Evolutionary conservation across 2,797 vertebrate genomes (phyloP), one percentile per base, ranked within the genome.

Genomic region (Dromococcyx pavoninus): DNA sequence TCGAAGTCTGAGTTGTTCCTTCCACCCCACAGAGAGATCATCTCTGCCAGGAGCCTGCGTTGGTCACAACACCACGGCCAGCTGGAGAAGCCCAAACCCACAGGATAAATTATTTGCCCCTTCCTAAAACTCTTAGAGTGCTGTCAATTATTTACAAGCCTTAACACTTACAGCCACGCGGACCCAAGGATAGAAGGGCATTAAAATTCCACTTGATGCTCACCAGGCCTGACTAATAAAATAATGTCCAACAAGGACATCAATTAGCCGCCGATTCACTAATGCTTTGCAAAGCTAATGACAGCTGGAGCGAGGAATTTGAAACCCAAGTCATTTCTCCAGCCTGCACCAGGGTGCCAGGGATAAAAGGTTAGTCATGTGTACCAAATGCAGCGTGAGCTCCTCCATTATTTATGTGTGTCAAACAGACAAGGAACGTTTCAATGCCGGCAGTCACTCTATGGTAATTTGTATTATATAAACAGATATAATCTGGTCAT

Each of bases 381-480:
- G 94, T 95, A 78, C 96, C 93, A 94, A 97, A 96, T 95, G 93
- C 89, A 91, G 89, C 7, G 2, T 83, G 94, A 96, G 86, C 81
- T 89, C 76, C 91, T 96, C 94, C 95, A 96, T 97, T 97, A 97
- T 97, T 97, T 96, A 95, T 96, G 93, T 78, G 79, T 88, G 96
- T 95, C 95, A 97, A 95, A 92, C 89, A 91, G 89, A 92, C 90
- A 97, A 95, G 96, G 75, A 95, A 79, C 37, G 18, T 91, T 97
- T 96, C 94, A 96, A 86, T 95, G 85, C 93, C 88, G 54, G 62
- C 88, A 78, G 96, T 95, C 43, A 9, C 90, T 89, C 89, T 43
- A 13, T 75, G 92, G 79, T 95, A 93, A 96, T 96, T 96, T 95
- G 94, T 97, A 53, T 94, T 93, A 88, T 79, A 95, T 93, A 95